Conservation (phyloP, 2,888 invertebrate genomes). For the Campopleginae sp. region DNA sequence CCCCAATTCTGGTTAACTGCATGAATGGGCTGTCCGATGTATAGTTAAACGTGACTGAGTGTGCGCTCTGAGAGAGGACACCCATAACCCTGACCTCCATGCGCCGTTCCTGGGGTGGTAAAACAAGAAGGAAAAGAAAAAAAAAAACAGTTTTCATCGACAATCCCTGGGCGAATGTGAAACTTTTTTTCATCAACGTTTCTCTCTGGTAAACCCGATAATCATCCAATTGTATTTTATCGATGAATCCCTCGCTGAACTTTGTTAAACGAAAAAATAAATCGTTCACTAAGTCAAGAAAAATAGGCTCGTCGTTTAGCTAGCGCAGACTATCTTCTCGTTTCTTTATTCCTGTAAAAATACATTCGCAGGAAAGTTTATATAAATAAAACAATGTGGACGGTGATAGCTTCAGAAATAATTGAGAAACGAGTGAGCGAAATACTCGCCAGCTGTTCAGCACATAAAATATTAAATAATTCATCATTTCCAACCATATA, state of each 20-base stretch:
- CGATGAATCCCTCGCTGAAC: background rate
- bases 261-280: background rate
- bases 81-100: constrained; percentile 68
- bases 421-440: background rate
- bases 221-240: constrained; percentile 15
- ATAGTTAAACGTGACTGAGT: constrained; percentile 29
- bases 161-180: constrained; percentile 4
- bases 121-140: background rate
- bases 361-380: background rate
- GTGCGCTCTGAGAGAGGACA: constrained; percentile 45
- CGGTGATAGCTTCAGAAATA: background rate
- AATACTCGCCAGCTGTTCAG: too few relatives aligned
- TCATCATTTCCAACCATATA: too few relatives aligned
- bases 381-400: background rate
- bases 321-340: background rate
- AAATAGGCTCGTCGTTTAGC: background rate
- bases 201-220: constrained; percentile 10
- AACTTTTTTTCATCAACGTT: constrained; percentile 14
- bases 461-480: too few relatives aligned
- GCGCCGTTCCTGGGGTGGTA: constrained; percentile 7
- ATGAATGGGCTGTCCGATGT: constrained; percentile 33
- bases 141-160: constrained; percentile 7
- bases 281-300: background rate
- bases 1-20: constrained; percentile 45
- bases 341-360: background rate